Conservation (phyloP, 2,888 invertebrate species). For the Dynastes hyllus region DNA sequence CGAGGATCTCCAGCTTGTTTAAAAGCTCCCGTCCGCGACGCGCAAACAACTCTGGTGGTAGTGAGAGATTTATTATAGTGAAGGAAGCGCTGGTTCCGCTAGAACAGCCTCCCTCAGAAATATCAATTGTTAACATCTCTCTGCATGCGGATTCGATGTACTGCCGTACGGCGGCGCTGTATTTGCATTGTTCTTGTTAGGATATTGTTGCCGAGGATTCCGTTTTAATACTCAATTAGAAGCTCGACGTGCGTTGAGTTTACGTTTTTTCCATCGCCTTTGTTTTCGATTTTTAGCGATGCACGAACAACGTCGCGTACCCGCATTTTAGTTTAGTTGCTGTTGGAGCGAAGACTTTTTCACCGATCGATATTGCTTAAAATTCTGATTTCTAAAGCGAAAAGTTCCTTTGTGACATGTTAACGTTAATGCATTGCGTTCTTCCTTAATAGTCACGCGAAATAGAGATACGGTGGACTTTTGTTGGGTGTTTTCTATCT, state of each 20-base stretch:
- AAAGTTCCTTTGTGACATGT: slow-evolving; percentile 2
- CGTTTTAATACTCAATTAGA: slow-evolving; percentile 49
- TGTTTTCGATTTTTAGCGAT: slow-evolving; percentile 35
- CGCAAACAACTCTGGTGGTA: neutral
- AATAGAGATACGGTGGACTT: neutral
- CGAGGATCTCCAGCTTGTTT: slow-evolving; percentile 33
- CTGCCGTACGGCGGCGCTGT: slow-evolving; percentile 15
- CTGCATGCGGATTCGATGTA: slow-evolving; percentile 46
- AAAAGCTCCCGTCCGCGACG: slow-evolving; percentile 15
- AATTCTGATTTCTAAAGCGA: slow-evolving; percentile 24
- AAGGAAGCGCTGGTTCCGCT: slow-evolving; percentile 27
- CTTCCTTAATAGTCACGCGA: neutral
- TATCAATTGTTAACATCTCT: slow-evolving; percentile 50
- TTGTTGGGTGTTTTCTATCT: no score
- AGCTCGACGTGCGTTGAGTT: slow-evolving; percentile 19
- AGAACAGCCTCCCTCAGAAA: slow-evolving; percentile 31
- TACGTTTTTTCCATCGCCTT: slow-evolving; percentile 25
- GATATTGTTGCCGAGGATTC: slow-evolving; percentile 42
- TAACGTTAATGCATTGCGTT: slow-evolving; percentile 9
- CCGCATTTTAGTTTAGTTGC: neutral
- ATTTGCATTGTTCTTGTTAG: slow-evolving; percentile 47
- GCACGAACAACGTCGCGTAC: neutral
- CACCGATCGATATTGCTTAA: slow-evolving; percentile 11
- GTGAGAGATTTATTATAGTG: slow-evolving; percentile 41
- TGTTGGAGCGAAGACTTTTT: slow-evolving; percentile 4